phyloP scores from a whole-genome alignment of 1,140 invertebrate species.

The Euura lappo region DNA sequence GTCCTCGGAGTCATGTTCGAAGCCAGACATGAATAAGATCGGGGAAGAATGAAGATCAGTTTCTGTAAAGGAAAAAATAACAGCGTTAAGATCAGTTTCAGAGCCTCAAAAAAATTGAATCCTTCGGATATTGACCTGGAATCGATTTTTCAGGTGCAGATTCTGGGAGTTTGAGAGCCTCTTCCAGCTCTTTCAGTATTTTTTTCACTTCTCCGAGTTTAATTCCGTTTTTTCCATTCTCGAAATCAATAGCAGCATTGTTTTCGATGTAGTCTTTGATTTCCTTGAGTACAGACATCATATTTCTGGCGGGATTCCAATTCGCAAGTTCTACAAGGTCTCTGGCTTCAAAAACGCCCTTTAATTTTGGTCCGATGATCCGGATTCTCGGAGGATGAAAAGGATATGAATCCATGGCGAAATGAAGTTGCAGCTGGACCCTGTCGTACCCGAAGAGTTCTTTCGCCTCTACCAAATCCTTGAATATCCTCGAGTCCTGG shows the following conservation, averaged over 20 bases:
- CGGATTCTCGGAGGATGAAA: conserved; percentile 52
- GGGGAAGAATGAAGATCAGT: too few species aligned
- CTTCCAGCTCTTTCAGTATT: background rate
- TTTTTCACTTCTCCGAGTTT: background rate
- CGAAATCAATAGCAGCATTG: background rate
- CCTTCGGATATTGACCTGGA: too few species aligned
- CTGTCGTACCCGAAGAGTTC: conserved; percentile 43
- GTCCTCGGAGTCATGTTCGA: too few species aligned
- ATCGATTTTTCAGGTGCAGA: too few species aligned
- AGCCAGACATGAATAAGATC: too few species aligned
- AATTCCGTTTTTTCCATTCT: background rate
- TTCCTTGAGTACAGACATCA: conserved; percentile 32
- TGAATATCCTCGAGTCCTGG: conserved; percentile 29
- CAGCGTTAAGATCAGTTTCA: too few species aligned
- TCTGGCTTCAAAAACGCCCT: conserved; percentile 34
- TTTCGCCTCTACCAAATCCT: conserved; percentile 39
- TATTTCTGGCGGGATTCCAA: conserved; percentile 48
- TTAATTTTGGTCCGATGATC: conserved; percentile 44
- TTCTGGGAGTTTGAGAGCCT: background rate
- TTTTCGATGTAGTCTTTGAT: conserved; percentile 3
- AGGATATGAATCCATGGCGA: conserved; percentile 52
- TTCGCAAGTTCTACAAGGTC: conserved; percentile 40
- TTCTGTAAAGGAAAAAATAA: too few species aligned
- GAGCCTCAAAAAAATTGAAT: too few species aligned
- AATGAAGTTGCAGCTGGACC: conserved; percentile 48